Percentiles rank a stretch among this genome's conserved stretches.
Conservation (phyloP, 2,888 invertebrate species). For the Pterostichus madidus region DNA sequence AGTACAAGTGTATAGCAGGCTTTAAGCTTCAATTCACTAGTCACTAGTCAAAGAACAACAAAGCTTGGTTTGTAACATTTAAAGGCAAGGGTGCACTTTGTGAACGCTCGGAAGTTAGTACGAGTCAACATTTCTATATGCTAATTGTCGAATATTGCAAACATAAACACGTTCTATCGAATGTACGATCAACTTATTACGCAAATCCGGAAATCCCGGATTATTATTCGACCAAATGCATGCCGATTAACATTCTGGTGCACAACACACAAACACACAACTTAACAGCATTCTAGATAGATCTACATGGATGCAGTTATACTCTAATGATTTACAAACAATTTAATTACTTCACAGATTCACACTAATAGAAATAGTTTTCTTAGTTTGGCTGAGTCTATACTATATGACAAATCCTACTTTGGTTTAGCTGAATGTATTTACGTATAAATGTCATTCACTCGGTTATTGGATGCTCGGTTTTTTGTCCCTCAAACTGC, state of each 20-base stretch:
- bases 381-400: too few species aligned
- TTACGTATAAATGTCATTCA: too few species aligned
- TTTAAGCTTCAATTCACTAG: not conserved
- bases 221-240: slow-evolving; percentile 54
- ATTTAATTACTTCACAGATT: too few species aligned
- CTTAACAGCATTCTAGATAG: not conserved
- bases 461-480: too few species aligned
- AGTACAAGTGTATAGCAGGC: too few species aligned
- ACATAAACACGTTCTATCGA: slow-evolving; percentile 56
- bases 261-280: not conserved
- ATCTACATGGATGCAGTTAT: too few species aligned
- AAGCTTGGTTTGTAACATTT: slow-evolving; percentile 1
- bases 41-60: slow-evolving; percentile 35
- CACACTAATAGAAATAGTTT: too few species aligned
- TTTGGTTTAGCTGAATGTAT: too few species aligned
- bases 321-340: too few species aligned
- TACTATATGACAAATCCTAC: too few species aligned
- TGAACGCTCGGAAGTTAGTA: not conserved
- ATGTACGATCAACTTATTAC: slow-evolving; percentile 43
- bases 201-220: slow-evolving; percentile 44
- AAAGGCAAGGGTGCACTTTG: not conserved
- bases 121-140: slow-evolving; percentile 46
- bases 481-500: too few species aligned
- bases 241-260: slow-evolving; percentile 49
- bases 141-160: slow-evolving; percentile 54